Evolutionary conservation across 1,140 invertebrate species (phyloP), one percentile per base, ranked within the genome.

Genomic region (Ceratoteleas bidentatus): DNA sequence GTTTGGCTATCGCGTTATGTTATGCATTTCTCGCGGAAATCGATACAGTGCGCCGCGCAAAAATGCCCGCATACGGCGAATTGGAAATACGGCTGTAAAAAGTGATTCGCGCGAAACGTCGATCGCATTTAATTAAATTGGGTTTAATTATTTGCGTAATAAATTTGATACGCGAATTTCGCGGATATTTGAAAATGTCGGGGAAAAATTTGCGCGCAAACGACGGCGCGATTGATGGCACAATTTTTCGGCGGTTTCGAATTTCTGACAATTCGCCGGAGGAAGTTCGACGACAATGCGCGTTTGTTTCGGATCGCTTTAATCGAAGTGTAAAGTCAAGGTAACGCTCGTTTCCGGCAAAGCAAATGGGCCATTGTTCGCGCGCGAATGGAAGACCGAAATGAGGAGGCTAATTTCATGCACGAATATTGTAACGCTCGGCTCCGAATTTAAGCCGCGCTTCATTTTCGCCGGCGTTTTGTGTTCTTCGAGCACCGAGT

Each of bases 371-470:
- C 49, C 57, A 61, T 70, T 70, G 68, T 69, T 69, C 54, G 13
- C 49, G 10, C 33, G 57, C 57, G 36, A 57, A 53, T 24, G 43
- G 56, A 61, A 70, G 47, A 53, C 49, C 36, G 60, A 70, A 49
- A 61, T 50, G 57, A 70, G 68, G 24, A 54, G 49, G 58, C 54
- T 72, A 72, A 72, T 62, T 72, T 62, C 57, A 62, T 62, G 58
- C 50, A 40, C 57, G 68, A 62, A 62, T 72, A 62, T 62, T 72
- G 57, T 56, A 72, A 54, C 57, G 57, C 68, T 61, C 57, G 33
- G 49, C 52, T 52, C 58, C 47, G 45, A 69, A 60, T 60, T 69
- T 69, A 40, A 69, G 43, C 54, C 50, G 40, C 14, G 36, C n/a
- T 52, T 58, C 11, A 24, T 69, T 60, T 60, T 60, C 6, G 33